Conservation (phyloP, 2,113 vertebrate genomes). For the Silurus asotus region DNA sequence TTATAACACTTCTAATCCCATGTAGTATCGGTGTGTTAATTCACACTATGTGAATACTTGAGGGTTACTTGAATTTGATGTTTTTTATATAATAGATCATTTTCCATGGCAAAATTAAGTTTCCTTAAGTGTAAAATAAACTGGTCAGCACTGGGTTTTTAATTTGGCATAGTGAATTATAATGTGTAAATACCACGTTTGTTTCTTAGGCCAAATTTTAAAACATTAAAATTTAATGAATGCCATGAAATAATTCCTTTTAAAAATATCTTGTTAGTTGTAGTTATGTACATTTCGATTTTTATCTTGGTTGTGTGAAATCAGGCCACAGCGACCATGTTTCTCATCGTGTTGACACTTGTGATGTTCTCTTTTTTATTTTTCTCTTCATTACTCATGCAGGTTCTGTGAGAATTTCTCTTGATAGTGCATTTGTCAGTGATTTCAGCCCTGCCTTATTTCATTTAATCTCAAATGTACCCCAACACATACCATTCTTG, state of each 20-base stretch:
- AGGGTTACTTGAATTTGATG: constrained; percentile 25
- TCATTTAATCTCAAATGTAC: constrained; percentile 5
- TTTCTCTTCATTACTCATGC: background rate
- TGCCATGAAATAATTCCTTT: background rate
- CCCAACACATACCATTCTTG: background rate
- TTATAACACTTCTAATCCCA: constrained; percentile 14
- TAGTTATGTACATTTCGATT: background rate
- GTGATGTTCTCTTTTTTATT: background rate
- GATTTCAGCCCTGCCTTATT: constrained; percentile 13
- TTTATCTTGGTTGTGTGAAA: constrained; percentile 13
- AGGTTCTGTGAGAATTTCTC: background rate
- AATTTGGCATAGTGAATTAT: constrained; percentile 2
- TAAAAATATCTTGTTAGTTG: background rate
- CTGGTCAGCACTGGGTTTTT: background rate
- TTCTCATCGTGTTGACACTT: background rate
- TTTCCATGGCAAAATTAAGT: background rate
- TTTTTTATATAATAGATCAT: background rate
- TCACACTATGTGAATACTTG: constrained; percentile 5
- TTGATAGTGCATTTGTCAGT: background rate
- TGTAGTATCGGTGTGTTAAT: constrained; percentile 5
- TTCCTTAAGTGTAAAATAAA: background rate
- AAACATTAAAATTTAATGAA: too few species aligned
- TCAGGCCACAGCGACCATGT: background rate
- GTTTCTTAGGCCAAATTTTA: background rate
- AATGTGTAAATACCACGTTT: background rate